Conservation (phyloP, 1,140 invertebrate genomes). For the Lasaia peninsularis region DNA sequence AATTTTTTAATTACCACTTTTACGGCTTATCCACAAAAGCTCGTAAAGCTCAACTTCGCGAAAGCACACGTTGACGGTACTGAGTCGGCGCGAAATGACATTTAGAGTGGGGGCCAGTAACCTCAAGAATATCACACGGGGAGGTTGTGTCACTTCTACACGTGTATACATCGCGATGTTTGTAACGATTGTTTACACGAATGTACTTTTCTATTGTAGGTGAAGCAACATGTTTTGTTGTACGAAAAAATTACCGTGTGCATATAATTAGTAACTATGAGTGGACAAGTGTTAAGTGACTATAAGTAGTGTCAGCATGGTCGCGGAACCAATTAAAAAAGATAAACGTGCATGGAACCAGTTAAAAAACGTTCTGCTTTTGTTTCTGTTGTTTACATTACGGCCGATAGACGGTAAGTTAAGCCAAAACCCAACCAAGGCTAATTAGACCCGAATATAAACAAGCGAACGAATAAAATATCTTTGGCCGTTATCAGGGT, state of each 20-base stretch:
- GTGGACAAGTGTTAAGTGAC: slow-evolving; percentile 48
- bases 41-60: slow-evolving; percentile 52
- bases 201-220: slow-evolving; percentile 11
- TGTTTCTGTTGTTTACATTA: slow-evolving; percentile 58
- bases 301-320: slow-evolving; percentile 62
- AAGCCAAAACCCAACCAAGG: slow-evolving; percentile 11
- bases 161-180: slow-evolving; percentile 58
- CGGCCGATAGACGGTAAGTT: slow-evolving; percentile 52
- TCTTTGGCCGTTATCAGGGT: not conserved
- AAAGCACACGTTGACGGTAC: slow-evolving; percentile 45
- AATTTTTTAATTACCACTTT: too few relatives aligned
- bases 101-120: slow-evolving; percentile 64
- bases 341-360: slow-evolving; percentile 64
- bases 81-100: slow-evolving; percentile 71
- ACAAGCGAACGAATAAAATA: not conserved
- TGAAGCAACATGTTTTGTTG: slow-evolving; percentile 5
- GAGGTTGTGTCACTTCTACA: slow-evolving; percentile 50
- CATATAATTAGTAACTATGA: slow-evolving; percentile 38
- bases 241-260: slow-evolving; percentile 3
- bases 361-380: slow-evolving; percentile 53
- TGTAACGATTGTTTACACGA: slow-evolving; percentile 26
- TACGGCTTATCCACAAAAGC: slow-evolving; percentile 42
- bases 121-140: slow-evolving; percentile 43
- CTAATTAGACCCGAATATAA: not conserved
- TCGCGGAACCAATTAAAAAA: slow-evolving; percentile 56